These are phyloP conservation scores for Melospiza georgiana DNA, from an alignment of 2,113 vertebrate species.

Conservation along the genomic window DNA sequence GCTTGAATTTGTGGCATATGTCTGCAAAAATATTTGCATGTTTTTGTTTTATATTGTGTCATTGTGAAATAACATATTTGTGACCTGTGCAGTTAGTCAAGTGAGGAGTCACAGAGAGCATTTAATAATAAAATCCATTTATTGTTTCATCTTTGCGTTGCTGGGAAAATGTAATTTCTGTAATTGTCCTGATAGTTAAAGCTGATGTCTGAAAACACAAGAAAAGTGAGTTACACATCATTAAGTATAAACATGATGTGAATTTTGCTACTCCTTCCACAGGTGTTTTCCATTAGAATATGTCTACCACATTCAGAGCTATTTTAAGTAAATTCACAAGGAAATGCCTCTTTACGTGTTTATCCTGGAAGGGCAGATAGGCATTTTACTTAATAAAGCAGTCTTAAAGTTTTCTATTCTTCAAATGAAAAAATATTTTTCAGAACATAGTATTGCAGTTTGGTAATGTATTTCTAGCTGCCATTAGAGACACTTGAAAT, in stretches of 20 bases:
- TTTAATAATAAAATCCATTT: neutral
- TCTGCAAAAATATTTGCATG: neutral
- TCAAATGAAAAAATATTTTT: slow-evolving; percentile 43
- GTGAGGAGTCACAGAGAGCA: neutral
- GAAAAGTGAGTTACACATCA: neutral
- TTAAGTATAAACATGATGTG: slow-evolving; percentile 1
- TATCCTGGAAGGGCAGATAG: slow-evolving; percentile 38
- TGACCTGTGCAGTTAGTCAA: neutral
- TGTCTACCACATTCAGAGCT: slow-evolving; percentile 26
- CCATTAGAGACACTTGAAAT: neutral
- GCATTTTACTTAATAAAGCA: slow-evolving; percentile 20
- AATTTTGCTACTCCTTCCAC: slow-evolving; percentile 9
- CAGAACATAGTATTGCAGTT: neutral
- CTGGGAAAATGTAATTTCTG: neutral
- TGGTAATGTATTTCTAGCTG: slow-evolving; percentile 23
- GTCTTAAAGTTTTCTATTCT: slow-evolving; percentile 28
- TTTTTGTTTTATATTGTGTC: neutral
- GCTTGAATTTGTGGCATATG: neutral
- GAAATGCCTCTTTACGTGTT: slow-evolving; percentile 47
- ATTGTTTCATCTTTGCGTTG: neutral
- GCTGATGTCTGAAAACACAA: neutral
- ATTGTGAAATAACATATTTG: neutral
- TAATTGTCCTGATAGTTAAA: neutral
- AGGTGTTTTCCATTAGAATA: slow-evolving; percentile 56
- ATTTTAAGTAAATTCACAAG: slow-evolving; percentile 58